phyloP scores from a whole-genome alignment of 2,797 vertebrate genomes.

The Lepilemur ruficaudatus region DNA sequence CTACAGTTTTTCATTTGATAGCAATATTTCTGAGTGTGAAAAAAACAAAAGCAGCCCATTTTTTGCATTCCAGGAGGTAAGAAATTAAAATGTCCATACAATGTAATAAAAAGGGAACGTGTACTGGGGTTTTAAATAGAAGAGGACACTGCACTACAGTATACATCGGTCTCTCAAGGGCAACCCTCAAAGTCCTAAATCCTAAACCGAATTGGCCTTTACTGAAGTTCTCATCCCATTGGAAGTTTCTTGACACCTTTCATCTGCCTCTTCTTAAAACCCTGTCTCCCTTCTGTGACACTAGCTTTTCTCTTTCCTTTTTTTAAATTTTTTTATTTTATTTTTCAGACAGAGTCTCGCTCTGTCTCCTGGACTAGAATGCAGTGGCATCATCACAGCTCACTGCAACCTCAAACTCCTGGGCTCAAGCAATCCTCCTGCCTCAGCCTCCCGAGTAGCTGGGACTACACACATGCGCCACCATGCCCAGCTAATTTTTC shows the following conservation, averaged over 20 bases:
- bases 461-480: not conserved
- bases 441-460: not conserved
- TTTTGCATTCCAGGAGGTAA: conserved; percentile 86
- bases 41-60: conserved; percentile 82
- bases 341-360: not conserved
- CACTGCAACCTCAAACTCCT: not conserved
- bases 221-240: not conserved
- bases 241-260: not conserved
- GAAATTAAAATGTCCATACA: conserved; percentile 44
- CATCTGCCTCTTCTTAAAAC: not conserved
- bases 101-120: not conserved
- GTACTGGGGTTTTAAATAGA: not conserved
- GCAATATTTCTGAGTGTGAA: conserved; percentile 85
- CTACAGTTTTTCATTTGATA: conserved; percentile 83
- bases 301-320: not conserved
- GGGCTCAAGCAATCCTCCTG: not conserved
- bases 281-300: not conserved
- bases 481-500: not conserved
- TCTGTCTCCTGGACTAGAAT: not conserved
- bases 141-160: not conserved
- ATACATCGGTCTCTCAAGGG: not conserved
- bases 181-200: not conserved
- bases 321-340: too few species aligned
- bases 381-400: not conserved
- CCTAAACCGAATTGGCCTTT: not conserved